Percentiles rank a stretch among this genome's conserved stretches.
Conservation (phyloP, 2,888 invertebrate species). For the Eulithis testata region DNA sequence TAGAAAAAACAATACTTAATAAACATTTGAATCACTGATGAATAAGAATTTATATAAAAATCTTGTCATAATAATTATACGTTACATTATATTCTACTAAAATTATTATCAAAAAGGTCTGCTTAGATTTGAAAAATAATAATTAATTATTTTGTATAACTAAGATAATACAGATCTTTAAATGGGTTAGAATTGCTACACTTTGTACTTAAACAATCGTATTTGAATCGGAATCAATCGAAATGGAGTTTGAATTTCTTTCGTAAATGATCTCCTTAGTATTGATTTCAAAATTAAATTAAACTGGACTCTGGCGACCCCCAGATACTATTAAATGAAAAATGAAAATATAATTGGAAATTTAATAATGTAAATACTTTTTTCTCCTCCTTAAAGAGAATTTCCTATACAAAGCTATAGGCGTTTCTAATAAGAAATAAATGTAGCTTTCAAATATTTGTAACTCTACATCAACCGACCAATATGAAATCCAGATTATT, state of each 20-base stretch:
- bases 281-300: too few relatives aligned
- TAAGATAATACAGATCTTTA: neutral
- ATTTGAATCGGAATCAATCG: too few relatives aligned
- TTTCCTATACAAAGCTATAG: too few relatives aligned
- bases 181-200: neutral
- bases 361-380: too few relatives aligned
- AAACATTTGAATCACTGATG: too few relatives aligned
- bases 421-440: neutral
- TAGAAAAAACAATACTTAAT: too few relatives aligned
- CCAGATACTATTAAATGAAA: too few relatives aligned
- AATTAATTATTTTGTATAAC: neutral
- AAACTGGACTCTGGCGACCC: too few relatives aligned
- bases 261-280: too few relatives aligned
- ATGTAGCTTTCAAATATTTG: neutral
- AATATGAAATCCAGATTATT: slow-evolving; percentile 24
- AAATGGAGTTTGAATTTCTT: too few relatives aligned
- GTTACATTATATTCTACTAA: neutral
- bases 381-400: too few relatives aligned
- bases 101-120: slow-evolving; percentile 17
- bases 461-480: neutral
- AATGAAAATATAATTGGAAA: too few relatives aligned
- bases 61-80: slow-evolving; percentile 17
- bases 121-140: neutral
- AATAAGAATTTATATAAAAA: neutral
- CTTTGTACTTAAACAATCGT: neutral